phyloP scores from a whole-genome alignment of 2,888 invertebrate species.

The Apotomis betuletana region DNA sequence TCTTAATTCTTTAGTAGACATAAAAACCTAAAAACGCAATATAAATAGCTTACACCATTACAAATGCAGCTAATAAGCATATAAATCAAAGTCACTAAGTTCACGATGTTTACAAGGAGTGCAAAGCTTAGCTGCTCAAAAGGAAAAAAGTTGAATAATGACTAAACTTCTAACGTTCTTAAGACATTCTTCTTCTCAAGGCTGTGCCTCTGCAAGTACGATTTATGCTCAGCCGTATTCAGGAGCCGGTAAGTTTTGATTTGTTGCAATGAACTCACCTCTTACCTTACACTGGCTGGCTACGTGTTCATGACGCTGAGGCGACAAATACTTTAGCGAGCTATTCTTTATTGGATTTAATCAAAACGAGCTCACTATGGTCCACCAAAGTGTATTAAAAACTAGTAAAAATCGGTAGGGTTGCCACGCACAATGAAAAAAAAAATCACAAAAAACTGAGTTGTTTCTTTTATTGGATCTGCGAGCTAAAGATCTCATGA shows the following conservation, averaged over 20 bases:
- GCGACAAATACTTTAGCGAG: neutral
- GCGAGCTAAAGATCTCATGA: too few species aligned
- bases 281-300: constrained; percentile 46
- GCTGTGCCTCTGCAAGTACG: constrained; percentile 1
- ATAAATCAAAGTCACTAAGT: constrained; percentile 19
- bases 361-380: too few species aligned
- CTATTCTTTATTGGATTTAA: too few species aligned
- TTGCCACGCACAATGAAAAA: too few species aligned
- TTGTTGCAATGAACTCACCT: constrained; percentile 62
- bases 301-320: constrained; percentile 19
- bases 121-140: neutral
- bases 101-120: constrained; percentile 25
- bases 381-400: too few species aligned
- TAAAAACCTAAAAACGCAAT: neutral
- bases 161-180: neutral
- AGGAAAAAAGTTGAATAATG: neutral
- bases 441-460: too few species aligned
- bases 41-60: neutral
- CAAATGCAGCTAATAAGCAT: constrained; percentile 13
- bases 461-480: too few species aligned
- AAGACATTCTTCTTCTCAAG: neutral
- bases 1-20: too few species aligned
- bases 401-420: too few species aligned
- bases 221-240: constrained; percentile 50
- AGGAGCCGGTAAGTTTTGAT: constrained; percentile 58